A percentile compares a stretch with the other conserved stretches of the same genome.
phyloP scores from a whole-genome alignment of 1,140 invertebrate species.

The Drosophila parvula region DNA sequence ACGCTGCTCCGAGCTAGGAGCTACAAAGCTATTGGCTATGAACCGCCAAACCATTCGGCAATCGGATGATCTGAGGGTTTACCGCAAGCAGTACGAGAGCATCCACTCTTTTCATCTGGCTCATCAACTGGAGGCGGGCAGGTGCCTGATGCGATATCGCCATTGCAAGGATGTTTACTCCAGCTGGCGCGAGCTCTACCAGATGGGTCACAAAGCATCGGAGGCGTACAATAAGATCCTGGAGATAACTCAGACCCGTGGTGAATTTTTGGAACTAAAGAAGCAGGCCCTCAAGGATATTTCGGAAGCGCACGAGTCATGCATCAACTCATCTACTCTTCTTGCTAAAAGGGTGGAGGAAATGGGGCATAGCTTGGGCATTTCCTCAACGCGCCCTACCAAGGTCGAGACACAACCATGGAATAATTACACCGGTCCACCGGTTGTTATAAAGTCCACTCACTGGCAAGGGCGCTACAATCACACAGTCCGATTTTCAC shows the following conservation, averaged over 20 bases:
- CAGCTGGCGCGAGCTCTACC: slow-evolving; percentile 3
- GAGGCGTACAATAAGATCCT: slow-evolving; percentile 2
- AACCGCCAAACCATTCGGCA: slow-evolving; percentile 1
- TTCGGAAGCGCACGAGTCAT: neutral
- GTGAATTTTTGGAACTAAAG: neutral
- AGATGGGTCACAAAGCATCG: neutral
- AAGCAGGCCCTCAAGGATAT: neutral
- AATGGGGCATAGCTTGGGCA: neutral
- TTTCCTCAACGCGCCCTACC: too few relatives aligned
- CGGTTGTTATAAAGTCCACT: slow-evolving; percentile 2
- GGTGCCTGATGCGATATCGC: slow-evolving; percentile 10
- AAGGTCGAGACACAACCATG: neutral
- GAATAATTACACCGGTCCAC: neutral
- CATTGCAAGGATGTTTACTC: neutral
- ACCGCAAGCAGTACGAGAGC: slow-evolving; percentile 5
- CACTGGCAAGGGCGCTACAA: slow-evolving; percentile 1
- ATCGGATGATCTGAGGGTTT: neutral
- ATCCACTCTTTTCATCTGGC: neutral
- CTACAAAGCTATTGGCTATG: neutral
- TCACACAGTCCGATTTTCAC: neutral
- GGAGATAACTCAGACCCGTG: neutral
- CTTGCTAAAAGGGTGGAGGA: neutral
- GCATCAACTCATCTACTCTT: neutral
- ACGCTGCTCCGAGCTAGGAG: slow-evolving; percentile 4
- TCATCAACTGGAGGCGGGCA: slow-evolving; percentile 4